A percentile compares a stretch with the other conserved stretches of the same genome.
phyloP scores from a whole-genome alignment of 2,888 invertebrate genomes.

The Gisinianus flammeolus region DNA sequence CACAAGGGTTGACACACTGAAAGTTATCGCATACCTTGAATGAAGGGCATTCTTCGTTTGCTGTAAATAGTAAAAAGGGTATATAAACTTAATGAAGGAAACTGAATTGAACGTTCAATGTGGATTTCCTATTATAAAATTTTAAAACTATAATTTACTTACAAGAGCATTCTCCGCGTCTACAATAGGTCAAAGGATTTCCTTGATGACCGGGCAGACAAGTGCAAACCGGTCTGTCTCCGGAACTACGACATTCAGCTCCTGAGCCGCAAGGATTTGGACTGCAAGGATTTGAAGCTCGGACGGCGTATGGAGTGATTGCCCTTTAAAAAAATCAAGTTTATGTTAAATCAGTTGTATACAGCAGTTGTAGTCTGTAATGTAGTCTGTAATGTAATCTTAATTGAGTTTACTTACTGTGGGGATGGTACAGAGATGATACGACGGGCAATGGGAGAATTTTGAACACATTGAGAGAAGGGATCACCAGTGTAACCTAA shows the following conservation, averaged over 20 bases:
- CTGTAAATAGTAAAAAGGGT: conserved; percentile 61
- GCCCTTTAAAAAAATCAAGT: conserved; percentile 44
- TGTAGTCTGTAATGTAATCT: conserved; percentile 6
- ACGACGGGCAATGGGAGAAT: conserved; percentile 51
- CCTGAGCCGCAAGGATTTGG: conserved; percentile 80
- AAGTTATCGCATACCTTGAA: conserved; percentile 76
- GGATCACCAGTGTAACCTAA: conserved; percentile 56
- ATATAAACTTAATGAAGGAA: not conserved
- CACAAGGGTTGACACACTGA: conserved; percentile 79
- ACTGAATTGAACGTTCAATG: too few relatives aligned
- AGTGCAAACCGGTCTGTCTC: conserved; percentile 79
- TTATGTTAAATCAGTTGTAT: not conserved
- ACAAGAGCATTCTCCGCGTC: conserved; percentile 76
- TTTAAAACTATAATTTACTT: conserved; percentile 60
- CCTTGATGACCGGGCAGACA: conserved; percentile 80
- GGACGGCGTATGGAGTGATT: conserved; percentile 40
- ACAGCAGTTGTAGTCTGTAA: not conserved
- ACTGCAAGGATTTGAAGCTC: conserved; percentile 54
- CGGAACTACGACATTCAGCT: conserved; percentile 79
- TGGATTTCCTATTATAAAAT: not conserved
- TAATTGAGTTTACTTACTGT: conserved; percentile 46
- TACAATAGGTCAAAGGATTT: conserved; percentile 76
- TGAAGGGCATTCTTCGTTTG: conserved; percentile 76
- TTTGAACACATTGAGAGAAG: conserved; percentile 52
- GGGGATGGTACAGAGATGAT: conserved; percentile 54